Percentiles rank a stretch among this genome's conserved stretches.
These are phyloP conservation scores for Mesitornis unicolor DNA, from an alignment of 2,113 vertebrate genomes.

Conservation along the genomic window DNA sequence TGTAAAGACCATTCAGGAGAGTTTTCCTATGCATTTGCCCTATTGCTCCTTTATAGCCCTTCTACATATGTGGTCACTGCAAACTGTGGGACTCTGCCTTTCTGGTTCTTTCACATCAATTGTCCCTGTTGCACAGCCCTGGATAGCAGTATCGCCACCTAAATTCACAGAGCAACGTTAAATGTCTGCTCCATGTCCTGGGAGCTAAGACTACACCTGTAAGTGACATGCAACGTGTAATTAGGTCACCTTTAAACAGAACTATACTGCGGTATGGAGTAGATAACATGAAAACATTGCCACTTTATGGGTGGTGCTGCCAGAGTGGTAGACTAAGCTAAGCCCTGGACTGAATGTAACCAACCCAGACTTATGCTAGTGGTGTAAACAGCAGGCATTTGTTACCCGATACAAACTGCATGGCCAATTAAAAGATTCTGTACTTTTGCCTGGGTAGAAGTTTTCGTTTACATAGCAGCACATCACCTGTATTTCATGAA, in stretches of 20 bases:
- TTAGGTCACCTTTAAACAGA: background rate
- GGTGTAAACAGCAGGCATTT: background rate
- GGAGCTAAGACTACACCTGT: no score
- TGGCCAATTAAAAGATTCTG: background rate
- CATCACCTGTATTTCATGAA: background rate
- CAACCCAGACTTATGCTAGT: background rate
- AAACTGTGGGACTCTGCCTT: background rate
- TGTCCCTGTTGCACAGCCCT: no score
- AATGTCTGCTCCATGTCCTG: background rate
- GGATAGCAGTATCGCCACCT: background rate
- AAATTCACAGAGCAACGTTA: background rate
- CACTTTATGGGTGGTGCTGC: background rate
- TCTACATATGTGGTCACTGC: no score
- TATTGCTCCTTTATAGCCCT: background rate
- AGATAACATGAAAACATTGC: background rate
- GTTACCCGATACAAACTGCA: background rate
- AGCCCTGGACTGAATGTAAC: background rate
- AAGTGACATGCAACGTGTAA: background rate
- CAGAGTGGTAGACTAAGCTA: background rate
- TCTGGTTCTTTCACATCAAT: background rate
- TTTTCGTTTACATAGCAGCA: background rate
- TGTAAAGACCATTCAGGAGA: background rate
- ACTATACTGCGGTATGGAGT: background rate
- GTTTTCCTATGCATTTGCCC: fast-evolving
- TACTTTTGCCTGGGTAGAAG: background rate